Evolutionary conservation across 1,140 invertebrate species (phyloP).

Genomic region (Atta texana): DNA sequence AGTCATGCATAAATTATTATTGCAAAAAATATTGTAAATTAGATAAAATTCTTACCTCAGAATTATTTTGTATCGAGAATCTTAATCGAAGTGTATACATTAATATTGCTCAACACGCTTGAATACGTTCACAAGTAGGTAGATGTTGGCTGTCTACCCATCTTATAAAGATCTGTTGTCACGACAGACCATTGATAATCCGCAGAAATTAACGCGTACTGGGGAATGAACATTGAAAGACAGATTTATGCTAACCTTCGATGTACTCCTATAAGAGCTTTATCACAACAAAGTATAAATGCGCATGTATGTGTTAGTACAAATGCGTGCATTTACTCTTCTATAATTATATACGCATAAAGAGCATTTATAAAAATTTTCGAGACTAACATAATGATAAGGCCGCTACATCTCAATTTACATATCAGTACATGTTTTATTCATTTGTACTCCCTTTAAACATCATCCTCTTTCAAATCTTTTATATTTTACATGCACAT

Average conservation of each 20-base stretch:
- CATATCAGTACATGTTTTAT: slow-evolving; percentile 7
- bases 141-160: background rate
- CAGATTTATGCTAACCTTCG: slow-evolving; percentile 65
- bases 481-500: background rate
- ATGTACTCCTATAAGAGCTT: slow-evolving; percentile 23
- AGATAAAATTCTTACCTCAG: background rate
- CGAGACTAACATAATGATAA: background rate
- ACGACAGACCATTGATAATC: slow-evolving; percentile 51
- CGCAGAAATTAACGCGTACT: slow-evolving; percentile 68
- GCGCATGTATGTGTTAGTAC: background rate
- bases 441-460: slow-evolving; percentile 1
- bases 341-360: slow-evolving; percentile 25
- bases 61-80: background rate
- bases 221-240: slow-evolving; percentile 59
- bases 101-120: background rate
- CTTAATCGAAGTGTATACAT: slow-evolving; percentile 4
- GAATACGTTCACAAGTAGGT: slow-evolving; percentile 18
- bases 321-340: slow-evolving; percentile 30
- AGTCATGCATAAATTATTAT: background rate
- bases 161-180: slow-evolving; percentile 63
- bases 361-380: slow-evolving; percentile 17
- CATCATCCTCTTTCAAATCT: background rate
- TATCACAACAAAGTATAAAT: background rate
- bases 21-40: background rate
- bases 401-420: slow-evolving; percentile 7